Evolutionary conservation across 2,113 vertebrate species (phyloP).

Genomic region (Tragelaphus scriptus): DNA sequence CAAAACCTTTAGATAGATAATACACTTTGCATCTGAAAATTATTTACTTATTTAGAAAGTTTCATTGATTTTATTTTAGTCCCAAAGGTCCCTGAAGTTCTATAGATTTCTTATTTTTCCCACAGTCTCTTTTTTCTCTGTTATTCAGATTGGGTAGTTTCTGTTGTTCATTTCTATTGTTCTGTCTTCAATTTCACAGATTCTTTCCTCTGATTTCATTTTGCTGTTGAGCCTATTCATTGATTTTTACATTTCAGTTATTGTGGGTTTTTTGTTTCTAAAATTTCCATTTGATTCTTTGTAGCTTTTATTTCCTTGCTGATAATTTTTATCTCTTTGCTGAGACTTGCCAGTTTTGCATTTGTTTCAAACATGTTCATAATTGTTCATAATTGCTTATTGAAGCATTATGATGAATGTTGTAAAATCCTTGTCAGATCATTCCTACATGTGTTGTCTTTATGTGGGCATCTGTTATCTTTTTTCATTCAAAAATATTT

Average conservation of each 20-base stretch:
- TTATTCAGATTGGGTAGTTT: not conserved
- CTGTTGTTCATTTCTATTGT: not conserved
- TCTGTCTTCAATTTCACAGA: not conserved
- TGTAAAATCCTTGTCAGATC: not conserved
- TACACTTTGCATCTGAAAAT: not conserved
- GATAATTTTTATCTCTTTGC: not conserved
- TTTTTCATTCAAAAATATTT: not conserved
- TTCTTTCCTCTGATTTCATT: not conserved
- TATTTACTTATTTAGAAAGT: not conserved
- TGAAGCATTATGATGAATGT: not conserved
- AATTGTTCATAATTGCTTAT: not conserved
- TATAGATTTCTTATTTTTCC: not conserved
- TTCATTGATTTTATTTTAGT: not conserved
- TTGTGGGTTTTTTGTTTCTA: not conserved
- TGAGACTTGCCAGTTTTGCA: not conserved
- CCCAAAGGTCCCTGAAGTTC: not conserved
- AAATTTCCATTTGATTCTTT: not conserved
- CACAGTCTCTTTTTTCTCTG: not conserved
- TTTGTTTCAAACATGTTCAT: not conserved
- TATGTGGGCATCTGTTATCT: not conserved
- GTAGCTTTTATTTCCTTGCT: not conserved
- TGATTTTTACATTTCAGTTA: constrained; percentile 25
- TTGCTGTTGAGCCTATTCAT: not conserved
- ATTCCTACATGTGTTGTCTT: not conserved
- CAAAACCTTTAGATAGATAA: not conserved